Conservation (phyloP, 2,113 vertebrate species). For the Chloroceryle aenea region DNA sequence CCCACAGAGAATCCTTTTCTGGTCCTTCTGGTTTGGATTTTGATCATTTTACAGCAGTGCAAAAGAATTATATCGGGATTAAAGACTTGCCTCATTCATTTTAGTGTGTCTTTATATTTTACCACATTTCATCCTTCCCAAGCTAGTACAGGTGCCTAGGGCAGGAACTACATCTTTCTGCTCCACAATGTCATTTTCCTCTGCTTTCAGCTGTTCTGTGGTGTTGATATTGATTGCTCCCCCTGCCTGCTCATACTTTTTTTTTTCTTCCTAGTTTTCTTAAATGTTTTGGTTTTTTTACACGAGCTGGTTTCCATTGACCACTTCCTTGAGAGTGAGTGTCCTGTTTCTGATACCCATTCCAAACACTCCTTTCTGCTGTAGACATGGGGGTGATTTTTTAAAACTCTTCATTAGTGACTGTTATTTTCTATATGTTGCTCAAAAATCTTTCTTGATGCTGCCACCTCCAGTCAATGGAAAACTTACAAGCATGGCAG, state of each 20-base stretch:
- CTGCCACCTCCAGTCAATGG: neutral
- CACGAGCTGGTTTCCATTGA: neutral
- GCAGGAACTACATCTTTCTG: neutral
- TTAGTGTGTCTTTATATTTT: neutral
- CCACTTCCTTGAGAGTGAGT: neutral
- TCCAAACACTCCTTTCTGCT: neutral
- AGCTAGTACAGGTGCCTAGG: neutral
- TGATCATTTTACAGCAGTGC: neutral
- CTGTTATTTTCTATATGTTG: neutral
- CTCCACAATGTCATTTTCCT: neutral
- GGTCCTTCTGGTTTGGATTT: neutral
- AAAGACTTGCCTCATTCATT: neutral
- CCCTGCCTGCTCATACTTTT: neutral
- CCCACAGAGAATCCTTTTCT: neutral
- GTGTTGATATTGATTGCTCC: neutral
- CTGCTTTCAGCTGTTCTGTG: neutral
- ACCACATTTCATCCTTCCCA: conserved; percentile 1
- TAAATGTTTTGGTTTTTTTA: neutral
- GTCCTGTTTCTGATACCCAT: neutral
- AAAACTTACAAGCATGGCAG: neutral
- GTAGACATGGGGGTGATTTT: neutral
- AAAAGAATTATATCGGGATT: neutral
- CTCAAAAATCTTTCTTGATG: neutral
- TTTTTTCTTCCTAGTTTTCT: neutral
- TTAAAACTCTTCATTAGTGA: neutral